These are phyloP conservation scores for Hirtodrosophila duncani DNA, from an alignment of 2,888 invertebrate genomes.

Conservation along the genomic window DNA sequence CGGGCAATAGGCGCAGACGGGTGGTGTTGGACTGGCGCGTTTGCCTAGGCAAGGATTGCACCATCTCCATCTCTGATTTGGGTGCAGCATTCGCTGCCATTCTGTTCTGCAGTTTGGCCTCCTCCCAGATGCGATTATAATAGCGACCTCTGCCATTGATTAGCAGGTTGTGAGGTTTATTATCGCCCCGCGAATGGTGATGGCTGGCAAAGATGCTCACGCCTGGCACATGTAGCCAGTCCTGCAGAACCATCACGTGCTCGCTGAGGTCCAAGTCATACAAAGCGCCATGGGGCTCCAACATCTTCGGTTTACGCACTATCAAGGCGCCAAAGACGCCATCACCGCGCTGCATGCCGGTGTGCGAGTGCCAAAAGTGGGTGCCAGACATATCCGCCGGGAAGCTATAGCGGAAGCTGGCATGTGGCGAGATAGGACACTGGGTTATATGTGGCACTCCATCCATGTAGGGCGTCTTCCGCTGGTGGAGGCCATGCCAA, in stretches of 20 bases:
- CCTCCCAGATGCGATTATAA: constrained; percentile 72
- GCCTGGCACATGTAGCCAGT: constrained; percentile 89
- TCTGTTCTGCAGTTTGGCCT: constrained; percentile 36
- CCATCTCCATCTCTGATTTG: constrained; percentile 26
- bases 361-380: constrained; percentile 91
- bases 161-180: constrained; percentile 89
- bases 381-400: constrained; percentile 87
- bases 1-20: constrained; percentile 14
- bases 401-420: constrained; percentile 87
- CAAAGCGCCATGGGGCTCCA: constrained; percentile 82
- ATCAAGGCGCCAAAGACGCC: constrained; percentile 90
- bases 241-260: constrained; percentile 87
- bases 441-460: constrained; percentile 92
- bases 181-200: constrained; percentile 89
- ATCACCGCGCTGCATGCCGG: constrained; percentile 91
- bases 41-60: constrained; percentile 34
- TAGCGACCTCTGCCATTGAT: constrained; percentile 88
- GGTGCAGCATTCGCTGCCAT: background rate
- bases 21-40: constrained; percentile 25
- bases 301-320: constrained; percentile 83
- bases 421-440: constrained; percentile 88
- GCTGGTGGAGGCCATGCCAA: constrained; percentile 94
- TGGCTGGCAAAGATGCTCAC: constrained; percentile 89
- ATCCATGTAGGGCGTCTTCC: constrained; percentile 90
- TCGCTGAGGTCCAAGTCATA: constrained; percentile 88